These are phyloP conservation scores for Ceyx erithaca DNA, from an alignment of 2,797 vertebrate genomes.

Conservation along the genomic window DNA sequence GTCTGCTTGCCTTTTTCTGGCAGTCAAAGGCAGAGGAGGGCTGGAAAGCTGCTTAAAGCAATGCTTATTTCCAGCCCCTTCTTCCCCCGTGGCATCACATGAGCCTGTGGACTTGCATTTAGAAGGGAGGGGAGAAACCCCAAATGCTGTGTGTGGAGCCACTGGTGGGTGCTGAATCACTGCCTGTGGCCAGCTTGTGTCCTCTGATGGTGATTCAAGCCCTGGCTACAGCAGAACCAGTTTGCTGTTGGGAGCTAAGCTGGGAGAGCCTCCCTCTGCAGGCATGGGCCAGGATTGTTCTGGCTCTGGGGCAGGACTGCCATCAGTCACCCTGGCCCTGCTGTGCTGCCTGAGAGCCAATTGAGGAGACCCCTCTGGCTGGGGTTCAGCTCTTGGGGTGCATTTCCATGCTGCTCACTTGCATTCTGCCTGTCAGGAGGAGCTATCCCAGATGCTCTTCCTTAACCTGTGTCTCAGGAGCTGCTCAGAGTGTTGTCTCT, in stretches of 20 bases:
- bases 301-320: no score
- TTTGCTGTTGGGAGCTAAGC: not conserved
- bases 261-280: not conserved
- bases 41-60: not conserved
- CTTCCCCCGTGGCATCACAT: not conserved
- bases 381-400: not conserved
- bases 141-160: not conserved
- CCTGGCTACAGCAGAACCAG: not conserved
- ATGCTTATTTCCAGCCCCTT: not conserved
- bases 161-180: slow-evolving; percentile 35
- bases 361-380: not conserved
- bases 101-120: not conserved
- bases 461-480: not conserved
- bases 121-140: not conserved
- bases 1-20: not conserved
- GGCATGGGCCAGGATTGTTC: not conserved
- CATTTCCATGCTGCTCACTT: not conserved
- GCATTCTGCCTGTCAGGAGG: not conserved
- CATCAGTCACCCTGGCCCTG: not conserved
- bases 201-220: slow-evolving; percentile 44
- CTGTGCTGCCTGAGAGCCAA: not conserved
- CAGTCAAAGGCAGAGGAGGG: not conserved
- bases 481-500: not conserved
- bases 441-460: not conserved
- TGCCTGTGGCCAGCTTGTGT: not conserved